Base-by-base conservation (phyloP, 2,888 invertebrate genomes). In the Leucozona laternaria region DNA sequence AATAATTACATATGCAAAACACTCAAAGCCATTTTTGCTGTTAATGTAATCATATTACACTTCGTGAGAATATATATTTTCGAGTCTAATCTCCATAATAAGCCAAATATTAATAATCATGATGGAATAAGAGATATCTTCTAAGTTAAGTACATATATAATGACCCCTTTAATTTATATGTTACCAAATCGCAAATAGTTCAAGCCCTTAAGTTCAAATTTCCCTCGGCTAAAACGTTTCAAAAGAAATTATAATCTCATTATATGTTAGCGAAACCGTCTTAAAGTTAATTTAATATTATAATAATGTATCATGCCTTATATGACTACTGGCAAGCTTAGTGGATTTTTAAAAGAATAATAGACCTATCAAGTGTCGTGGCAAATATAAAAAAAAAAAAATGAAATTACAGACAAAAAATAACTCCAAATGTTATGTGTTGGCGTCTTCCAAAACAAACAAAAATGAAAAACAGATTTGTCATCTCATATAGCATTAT, bases 311-410 rank as follows among this genome's bases (percentile, higher is more conserved):
- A 66, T 77, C 20, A 71, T 34, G 37, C 28, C 43, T 13, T 11
- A 62, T 71, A 71, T 28, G 31, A 45, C 31, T 45, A 13, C 60
- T 25, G 25, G 55, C 57, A n/a, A 15, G 20, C 28, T 17, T n/a
- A 28, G 31, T 71, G 17, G 13, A 37, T 55, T 25, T 43, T 25
- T 7, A 70, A 71, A 58, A 17, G n/a, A 60, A 57, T 50, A 31
- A 53, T n/a, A 43, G 34, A 58, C 75, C 34, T 62, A 80, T 81
- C 70, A 76, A 76, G 48, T 81, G 64, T 70, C 80, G 5, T 15
- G 17, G 17, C 6, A 20, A 25, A 57, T 25, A n/a, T 48, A 50
- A 66, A 64, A 25, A 43, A 8, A 45, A 45, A 17, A 4, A 20
- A 7, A 17, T 6, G 4, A 40, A 15, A 1, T n/a, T 40, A 43